Evolutionary conservation across 2,888 invertebrate species (phyloP), one percentile per base, ranked within the genome.

Genomic region (Ethmia dodecea): DNA sequence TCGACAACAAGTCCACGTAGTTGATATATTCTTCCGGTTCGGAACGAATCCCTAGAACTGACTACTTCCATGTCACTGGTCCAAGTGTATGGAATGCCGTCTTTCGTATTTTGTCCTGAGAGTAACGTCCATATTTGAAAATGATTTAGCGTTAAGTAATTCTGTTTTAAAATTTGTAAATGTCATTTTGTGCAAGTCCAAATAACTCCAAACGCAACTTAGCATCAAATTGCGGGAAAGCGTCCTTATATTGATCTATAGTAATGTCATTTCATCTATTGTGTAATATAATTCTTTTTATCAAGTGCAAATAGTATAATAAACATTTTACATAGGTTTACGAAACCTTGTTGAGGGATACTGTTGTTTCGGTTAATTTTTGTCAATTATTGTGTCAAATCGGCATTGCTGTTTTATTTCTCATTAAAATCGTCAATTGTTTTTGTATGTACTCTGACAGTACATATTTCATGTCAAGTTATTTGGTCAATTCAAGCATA

Each of bases 111-210:
- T 73, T 80, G 84, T 83, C 84, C 84, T 83, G 52, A 73, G 63
- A 71, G 49, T 80, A 76, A 83, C 84, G 84, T 86, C 84, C 84
- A 84, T 83, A 78, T 80, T 76, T 72, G 66, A 73, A 70, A 76
- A 79, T 79, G 69, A 75, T 80, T 81, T 78, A 83, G 83, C 71
- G 48, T 79, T 83, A 83, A 76, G 83, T 77, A 59, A 70, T 66
- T 67, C 68, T 75, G 60, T 62, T 69, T 76, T 72, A 59, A n/a
- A 57, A 60, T 64, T 56, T 58, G 64, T 52, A 44, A 57, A 53
- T 42, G 49, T 58, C 51, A 48, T 59, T 62, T 61, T 58, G 50
- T 66, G 62, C 61, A 53, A 60, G 63, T 63, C 64, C 63, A 66
- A 31, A 49, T 28, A 37, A 13, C 27, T 59, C 50, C 55, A 54